phyloP scores from a whole-genome alignment of 2,888 invertebrate genomes.

The Andrena camellia region DNA sequence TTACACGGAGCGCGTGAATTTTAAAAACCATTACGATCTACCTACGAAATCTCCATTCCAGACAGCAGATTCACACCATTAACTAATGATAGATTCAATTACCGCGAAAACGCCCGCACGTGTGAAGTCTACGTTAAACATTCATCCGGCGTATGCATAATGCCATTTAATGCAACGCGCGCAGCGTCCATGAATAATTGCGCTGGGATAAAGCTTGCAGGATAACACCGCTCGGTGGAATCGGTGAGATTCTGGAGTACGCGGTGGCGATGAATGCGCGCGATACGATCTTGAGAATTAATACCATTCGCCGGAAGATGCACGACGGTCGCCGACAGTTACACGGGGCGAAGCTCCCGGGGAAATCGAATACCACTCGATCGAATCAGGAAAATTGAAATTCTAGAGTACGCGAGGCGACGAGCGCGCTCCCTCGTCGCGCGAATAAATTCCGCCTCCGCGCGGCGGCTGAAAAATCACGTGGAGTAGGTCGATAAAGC shows the following conservation, averaged over 20 bases:
- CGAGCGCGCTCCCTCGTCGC: background rate
- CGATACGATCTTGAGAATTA: background rate
- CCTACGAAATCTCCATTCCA: background rate
- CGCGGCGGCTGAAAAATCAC: constrained; percentile 23
- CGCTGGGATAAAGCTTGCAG: too few species aligned
- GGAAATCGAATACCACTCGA: background rate
- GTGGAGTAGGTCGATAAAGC: constrained; percentile 37
- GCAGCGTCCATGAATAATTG: too few species aligned
- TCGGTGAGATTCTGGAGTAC: too few species aligned
- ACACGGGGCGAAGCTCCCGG: background rate
- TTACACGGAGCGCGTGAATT: too few species aligned
- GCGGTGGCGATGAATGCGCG: background rate
- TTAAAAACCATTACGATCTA: background rate
- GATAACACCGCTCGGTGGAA: too few species aligned
- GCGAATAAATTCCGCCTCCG: constrained; percentile 21
- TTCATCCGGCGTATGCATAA: background rate
- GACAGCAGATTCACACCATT: background rate
- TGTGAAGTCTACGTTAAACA: background rate
- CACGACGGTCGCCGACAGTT: background rate
- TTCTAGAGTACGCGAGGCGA: constrained; percentile 9
- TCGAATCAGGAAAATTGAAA: constrained; percentile 9
- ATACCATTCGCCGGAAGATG: background rate
- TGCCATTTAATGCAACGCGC: too few species aligned
- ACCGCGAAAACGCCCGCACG: constrained; percentile 1
- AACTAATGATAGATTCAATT: background rate